phyloP scores from a whole-genome alignment of 1,140 invertebrate genomes.

The Panagrolaimus sp. region DNA sequence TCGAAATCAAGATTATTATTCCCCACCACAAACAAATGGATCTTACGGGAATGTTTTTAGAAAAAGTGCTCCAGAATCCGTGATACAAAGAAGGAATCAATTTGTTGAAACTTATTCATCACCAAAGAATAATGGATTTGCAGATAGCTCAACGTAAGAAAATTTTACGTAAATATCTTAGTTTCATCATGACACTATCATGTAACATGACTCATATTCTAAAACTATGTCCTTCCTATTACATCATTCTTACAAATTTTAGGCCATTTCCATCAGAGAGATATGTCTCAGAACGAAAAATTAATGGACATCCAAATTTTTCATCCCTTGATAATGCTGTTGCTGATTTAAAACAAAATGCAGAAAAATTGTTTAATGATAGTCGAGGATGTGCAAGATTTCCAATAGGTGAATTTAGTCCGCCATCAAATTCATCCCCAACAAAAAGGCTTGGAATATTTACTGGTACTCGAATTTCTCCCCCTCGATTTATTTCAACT shows the following conservation, averaged over 20 bases:
- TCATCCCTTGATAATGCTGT: neutral
- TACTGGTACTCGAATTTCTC: neutral
- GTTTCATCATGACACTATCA: no score
- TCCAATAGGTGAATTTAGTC: neutral
- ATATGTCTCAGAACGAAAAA: neutral
- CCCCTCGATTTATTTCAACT: neutral
- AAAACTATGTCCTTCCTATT: no score
- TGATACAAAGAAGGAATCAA: neutral
- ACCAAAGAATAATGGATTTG: no score
- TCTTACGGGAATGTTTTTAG: neutral
- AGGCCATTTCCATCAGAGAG: slow-evolving; percentile 8
- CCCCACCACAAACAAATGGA: no score
- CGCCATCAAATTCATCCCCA: neutral
- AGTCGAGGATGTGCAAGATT: neutral
- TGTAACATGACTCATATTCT: no score
- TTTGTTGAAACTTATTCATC: neutral
- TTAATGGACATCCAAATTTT: slow-evolving; percentile 12
- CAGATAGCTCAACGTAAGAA: neutral
- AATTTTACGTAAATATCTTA: no score
- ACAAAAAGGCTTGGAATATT: neutral
- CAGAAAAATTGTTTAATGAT: neutral
- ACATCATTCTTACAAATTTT: neutral
- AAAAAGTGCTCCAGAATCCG: neutral
- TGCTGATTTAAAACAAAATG: neutral
- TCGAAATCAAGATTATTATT: neutral